Conservation (phyloP, 2,797 vertebrate genomes). For the Otolemur crassicaudatus region DNA sequence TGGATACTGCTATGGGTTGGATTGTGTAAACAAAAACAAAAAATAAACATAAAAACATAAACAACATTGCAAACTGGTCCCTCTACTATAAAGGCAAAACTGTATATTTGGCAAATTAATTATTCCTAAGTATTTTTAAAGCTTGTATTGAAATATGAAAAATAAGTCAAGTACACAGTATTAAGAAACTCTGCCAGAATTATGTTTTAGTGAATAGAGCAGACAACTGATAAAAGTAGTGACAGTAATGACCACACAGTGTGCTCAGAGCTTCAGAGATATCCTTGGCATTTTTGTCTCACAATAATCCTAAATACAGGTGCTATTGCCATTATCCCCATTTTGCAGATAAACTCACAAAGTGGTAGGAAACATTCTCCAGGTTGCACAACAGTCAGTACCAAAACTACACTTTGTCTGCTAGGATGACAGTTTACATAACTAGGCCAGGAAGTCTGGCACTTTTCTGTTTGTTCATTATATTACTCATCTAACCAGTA, state of each 20-base stretch:
- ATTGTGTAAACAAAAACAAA: no score
- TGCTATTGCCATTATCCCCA: not conserved
- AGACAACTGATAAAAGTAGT: not conserved
- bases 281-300: not conserved
- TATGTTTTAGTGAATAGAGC: not conserved
- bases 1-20: no score
- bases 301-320: not conserved
- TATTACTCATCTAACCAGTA: not conserved
- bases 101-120: not conserved
- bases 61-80: not conserved
- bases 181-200: not conserved
- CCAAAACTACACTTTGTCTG: not conserved
- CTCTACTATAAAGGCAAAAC: not conserved
- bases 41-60: no score
- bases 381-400: not conserved
- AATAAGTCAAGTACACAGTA: not conserved
- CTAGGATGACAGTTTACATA: not conserved
- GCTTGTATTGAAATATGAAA: not conserved
- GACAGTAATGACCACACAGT: not conserved
- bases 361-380: not conserved
- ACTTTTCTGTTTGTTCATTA: not conserved
- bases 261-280: not conserved
- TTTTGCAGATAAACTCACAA: not conserved
- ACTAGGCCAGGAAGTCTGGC: not conserved
- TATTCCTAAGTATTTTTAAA: not conserved